Percentiles rank a stretch among this genome's conserved stretches.
Evolutionary conservation across 2,113 vertebrate species (phyloP).

Genomic region (Miniopterus natalensis): DNA sequence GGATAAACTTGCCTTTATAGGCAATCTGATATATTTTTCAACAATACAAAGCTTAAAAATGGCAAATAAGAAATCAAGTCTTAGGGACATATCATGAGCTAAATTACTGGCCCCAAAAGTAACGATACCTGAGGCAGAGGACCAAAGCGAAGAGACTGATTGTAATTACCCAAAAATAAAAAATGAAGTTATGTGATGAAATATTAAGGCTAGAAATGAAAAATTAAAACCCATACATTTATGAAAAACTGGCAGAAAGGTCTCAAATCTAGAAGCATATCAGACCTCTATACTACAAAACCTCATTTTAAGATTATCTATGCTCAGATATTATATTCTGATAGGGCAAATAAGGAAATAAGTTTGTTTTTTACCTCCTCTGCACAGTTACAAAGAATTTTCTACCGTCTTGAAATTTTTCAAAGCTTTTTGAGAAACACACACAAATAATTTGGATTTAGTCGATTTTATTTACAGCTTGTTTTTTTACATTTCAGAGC

Average conservation of each 20-base stretch:
- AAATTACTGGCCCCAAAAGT: conserved; percentile 78
- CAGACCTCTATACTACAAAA: conserved; percentile 47
- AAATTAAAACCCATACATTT: conserved; percentile 54
- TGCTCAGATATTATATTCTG: conserved; percentile 28
- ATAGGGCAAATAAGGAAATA: conserved; percentile 59
- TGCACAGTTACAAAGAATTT: conserved; percentile 80
- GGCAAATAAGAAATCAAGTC: conserved; percentile 69
- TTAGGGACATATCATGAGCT: conserved; percentile 61
- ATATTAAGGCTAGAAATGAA: conserved; percentile 54
- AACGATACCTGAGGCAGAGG: conserved; percentile 65
- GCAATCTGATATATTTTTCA: conserved; percentile 72
- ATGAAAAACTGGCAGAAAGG: background rate
- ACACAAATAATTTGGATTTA: conserved; percentile 94
- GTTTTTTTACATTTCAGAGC: conserved; percentile 90
- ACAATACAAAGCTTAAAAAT: conserved; percentile 77
- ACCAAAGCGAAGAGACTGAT: conserved; percentile 56
- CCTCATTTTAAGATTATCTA: conserved; percentile 59
- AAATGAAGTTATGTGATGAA: conserved; percentile 48
- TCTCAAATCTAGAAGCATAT: conserved; percentile 26
- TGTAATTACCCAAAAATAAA: conserved; percentile 44
- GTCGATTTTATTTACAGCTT: conserved; percentile 92
- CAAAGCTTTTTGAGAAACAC: conserved; percentile 93
- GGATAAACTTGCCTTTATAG: conserved; percentile 74
- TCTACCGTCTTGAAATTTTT: conserved; percentile 86
- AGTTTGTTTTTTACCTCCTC: conserved; percentile 73